Evolutionary conservation across 2,888 invertebrate genomes (phyloP), one percentile per base, ranked within the genome.

Genomic region (Allacma fusca): DNA sequence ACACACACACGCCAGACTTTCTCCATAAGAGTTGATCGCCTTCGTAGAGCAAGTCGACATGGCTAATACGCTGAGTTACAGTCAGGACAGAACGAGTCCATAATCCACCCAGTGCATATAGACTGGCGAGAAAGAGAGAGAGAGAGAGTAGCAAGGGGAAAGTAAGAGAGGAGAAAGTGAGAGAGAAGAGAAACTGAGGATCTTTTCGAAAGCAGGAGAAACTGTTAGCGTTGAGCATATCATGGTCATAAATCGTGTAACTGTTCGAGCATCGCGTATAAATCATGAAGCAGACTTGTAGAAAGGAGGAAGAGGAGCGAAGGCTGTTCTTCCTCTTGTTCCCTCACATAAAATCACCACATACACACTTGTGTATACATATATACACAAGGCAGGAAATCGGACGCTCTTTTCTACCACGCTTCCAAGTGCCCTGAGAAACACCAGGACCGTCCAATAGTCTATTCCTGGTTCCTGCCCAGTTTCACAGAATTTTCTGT

Each of bases 201-300:
- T 23, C 12, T 43, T n/a, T n/a, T n/a, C n/a, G 50, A 50, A 24
- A 62, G 72, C 59, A 59, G 59, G 57, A 29, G 59, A 57, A 57
- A 29, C 44, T 64, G 62, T 74, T 64, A 77, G 80, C 80, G 81
- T 80, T 82, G 80, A 82, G 80, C 81, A 81, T 82, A 82, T 82
- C 82, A 77, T 71, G 78, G 81, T 75, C 80, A 82, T 82, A 82
- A 82, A 82, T 82, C 80, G 78, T 81, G 74, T 75, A 79, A 80
- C 81, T 82, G 81, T 80, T 82, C 82, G 80, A 81, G 79, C 81
- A 81, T 82, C 76, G 79, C 77, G 73, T 80, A 82, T 82, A 82
- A 82, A 82, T 82, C 82, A 82, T 82, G 81, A 76, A 77, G 76
- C 74, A 43, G 65, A 77, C 29, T 29, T 29, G 62, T 4, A 62